These are phyloP conservation scores for Morone saxatilis DNA, from an alignment of 2,113 vertebrate species.

Conservation along the genomic window DNA sequence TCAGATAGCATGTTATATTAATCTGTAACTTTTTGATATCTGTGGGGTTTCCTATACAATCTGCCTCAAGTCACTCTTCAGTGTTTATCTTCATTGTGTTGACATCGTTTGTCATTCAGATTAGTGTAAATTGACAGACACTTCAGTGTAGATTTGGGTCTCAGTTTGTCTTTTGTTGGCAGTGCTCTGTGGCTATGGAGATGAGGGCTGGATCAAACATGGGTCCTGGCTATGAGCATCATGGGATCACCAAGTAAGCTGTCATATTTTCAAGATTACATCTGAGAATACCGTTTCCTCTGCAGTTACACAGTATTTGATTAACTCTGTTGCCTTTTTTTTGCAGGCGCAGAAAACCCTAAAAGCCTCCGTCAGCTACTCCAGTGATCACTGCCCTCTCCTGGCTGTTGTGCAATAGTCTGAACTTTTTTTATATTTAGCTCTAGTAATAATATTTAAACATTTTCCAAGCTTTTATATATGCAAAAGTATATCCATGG, in stretches of 20 bases:
- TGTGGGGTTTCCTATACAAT: neutral
- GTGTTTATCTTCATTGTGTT: neutral
- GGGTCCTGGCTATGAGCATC: slow-evolving; percentile 91
- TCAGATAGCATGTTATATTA: no score
- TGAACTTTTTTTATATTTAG: slow-evolving; percentile 56
- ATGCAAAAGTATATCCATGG: slow-evolving; percentile 49
- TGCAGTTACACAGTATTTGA: neutral
- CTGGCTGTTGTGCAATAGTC: slow-evolving; percentile 80
- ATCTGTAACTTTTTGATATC: no score
- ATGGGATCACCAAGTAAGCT: slow-evolving; percentile 92
- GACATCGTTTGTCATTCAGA: neutral
- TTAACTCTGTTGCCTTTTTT: slow-evolving; percentile 18
- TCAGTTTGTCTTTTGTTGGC: slow-evolving; percentile 27
- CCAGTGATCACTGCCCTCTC: slow-evolving; percentile 28
- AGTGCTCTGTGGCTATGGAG: slow-evolving; percentile 94
- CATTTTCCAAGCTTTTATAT: slow-evolving; percentile 58
- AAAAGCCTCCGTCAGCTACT: slow-evolving; percentile 23
- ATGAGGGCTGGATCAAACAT: slow-evolving; percentile 93
- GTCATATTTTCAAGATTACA: neutral
- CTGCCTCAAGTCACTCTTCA: neutral
- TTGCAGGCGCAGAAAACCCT: slow-evolving; percentile 92
- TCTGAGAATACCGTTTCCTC: neutral
- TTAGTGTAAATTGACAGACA: neutral
- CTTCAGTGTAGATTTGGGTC: neutral
- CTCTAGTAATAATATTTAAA: slow-evolving; percentile 70